Evolutionary conservation across 2,797 vertebrate genomes (phyloP), one percentile per base, ranked within the genome.

Genomic region (Harpagifer antarcticus): DNA sequence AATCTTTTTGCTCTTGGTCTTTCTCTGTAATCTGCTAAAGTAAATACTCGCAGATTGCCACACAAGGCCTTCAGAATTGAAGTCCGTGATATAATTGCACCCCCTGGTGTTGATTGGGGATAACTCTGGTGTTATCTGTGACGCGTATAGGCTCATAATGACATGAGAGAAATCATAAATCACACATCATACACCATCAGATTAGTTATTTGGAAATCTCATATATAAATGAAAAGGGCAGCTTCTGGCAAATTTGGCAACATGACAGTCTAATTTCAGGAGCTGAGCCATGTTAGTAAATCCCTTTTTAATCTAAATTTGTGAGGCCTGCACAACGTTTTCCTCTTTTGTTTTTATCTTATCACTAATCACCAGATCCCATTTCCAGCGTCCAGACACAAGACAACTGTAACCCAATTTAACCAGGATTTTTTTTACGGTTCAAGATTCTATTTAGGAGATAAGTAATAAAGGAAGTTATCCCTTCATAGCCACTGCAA

Each of bases 41-140:
- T 84, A 82, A 87, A 88, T 85, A 82, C 43, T 81, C 47, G 33
- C 45, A 82, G 80, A 82, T 78, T 83, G 64, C 78, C 64, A 68
- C 78, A 79, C 50, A 70, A 81, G 67, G 43, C 68, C 64, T 78
- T 53, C 23, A 54, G 75, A 87, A 84, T 82, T 80, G 54, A 84
- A 83, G 78, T 65, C 65, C 56, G 58, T 89, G 87, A 88, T 76
- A 82, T 86, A 91, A 93, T 84, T 86, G 86, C 86, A 85, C 88
- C 88, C 91, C 82, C 91, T 93, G 87, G 92, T 93, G 92, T 90
- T 85, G 69, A 79, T 62, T 33, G 63, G 64, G 53, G 53, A 73
- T 61, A 77, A 72, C 45, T 72, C 31, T 67, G 12, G 15, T 58
- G 75, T 78, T 80, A 76, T 87, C 81, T 78, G 47, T 3, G 44